A percentile compares a stretch with the other conserved stretches of the same genome.
Conservation (phyloP, 2,888 invertebrate species). For the Temnothorax unifasciatus region DNA sequence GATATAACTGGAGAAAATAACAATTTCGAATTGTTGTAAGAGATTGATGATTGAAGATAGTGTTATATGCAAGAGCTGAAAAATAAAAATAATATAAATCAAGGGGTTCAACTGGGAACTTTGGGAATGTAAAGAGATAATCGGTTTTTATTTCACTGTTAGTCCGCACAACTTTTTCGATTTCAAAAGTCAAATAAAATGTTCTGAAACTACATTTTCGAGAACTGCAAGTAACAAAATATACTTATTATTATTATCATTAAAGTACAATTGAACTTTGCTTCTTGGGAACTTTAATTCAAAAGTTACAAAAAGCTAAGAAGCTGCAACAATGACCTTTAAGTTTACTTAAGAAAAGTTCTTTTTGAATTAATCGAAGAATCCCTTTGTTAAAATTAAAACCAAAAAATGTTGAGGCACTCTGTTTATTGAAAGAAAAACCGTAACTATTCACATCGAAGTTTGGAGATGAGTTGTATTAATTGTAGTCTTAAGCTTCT, state of each 20-base stretch:
- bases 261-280: background rate
- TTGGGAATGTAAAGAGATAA: background rate
- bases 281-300: background rate
- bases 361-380: background rate
- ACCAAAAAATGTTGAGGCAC: background rate
- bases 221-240: background rate
- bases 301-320: background rate
- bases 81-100: constrained; percentile 28
- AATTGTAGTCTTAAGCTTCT: background rate
- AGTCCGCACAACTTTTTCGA: background rate
- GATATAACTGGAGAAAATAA: background rate
- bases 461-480: background rate
- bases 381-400: background rate
- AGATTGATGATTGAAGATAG: constrained; percentile 5
- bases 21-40: background rate
- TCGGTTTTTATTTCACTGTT: constrained; percentile 6
- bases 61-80: background rate
- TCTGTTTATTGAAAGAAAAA: background rate
- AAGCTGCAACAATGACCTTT: background rate
- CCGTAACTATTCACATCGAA: background rate
- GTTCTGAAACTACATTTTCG: background rate
- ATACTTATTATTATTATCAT: background rate
- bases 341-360: background rate
- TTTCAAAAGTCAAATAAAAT: constrained; percentile 6
- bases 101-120: background rate